These are phyloP conservation scores for Orthonychiurus folsomi DNA, from an alignment of 2,888 invertebrate genomes.

Conservation along the genomic window DNA sequence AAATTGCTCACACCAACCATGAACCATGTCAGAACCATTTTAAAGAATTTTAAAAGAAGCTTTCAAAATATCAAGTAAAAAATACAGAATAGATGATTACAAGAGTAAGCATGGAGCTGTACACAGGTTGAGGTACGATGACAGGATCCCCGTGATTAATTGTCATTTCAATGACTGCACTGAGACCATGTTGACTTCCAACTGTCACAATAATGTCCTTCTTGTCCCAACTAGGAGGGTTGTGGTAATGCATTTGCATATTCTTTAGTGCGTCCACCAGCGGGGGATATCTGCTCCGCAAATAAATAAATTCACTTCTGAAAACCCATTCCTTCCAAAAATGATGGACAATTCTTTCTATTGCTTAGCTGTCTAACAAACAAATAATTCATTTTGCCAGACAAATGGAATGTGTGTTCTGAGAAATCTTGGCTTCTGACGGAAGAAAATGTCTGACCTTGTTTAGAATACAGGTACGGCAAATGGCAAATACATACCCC, in stretches of 20 bases:
- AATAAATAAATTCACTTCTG: too few species aligned
- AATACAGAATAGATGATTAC: conserved; percentile 47
- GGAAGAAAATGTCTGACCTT: too few species aligned
- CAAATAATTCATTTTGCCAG: too few species aligned
- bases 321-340: too few species aligned
- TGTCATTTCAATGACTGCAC: conserved; percentile 62
- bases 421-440: too few species aligned
- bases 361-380: too few species aligned
- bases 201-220: conserved; percentile 55
- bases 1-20: too few species aligned
- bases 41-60: background rate
- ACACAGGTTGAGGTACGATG: conserved; percentile 60
- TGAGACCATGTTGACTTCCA: conserved; percentile 69
- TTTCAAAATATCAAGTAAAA: background rate
- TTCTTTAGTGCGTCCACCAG: conserved; percentile 54
- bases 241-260: conserved; percentile 56
- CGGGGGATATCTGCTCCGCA: conserved; percentile 49
- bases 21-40: background rate
- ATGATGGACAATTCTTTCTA: too few species aligned
- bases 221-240: conserved; percentile 56
- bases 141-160: conserved; percentile 62
- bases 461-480: too few species aligned
- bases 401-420: too few species aligned
- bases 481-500: conserved; percentile 49
- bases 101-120: conserved; percentile 59